phyloP scores from a whole-genome alignment of 1,140 invertebrate species.

The Patella vulgata region DNA sequence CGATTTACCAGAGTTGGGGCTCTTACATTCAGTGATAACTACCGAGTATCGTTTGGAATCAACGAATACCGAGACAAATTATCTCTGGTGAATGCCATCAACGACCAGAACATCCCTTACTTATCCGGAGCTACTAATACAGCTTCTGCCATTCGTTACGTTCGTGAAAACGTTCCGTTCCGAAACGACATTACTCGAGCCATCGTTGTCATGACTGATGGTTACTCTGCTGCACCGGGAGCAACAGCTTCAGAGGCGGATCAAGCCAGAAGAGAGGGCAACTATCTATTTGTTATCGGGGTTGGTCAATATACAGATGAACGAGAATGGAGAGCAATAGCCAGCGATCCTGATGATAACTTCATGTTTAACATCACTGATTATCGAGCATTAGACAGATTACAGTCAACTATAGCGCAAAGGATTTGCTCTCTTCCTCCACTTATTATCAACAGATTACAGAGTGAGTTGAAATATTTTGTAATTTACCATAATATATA shows the following conservation, averaged over 20 bases:
- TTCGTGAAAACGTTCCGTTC: conserved; percentile 34
- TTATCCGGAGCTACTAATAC: conserved; percentile 54
- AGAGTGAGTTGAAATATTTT: neutral
- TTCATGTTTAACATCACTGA: conserved; percentile 47
- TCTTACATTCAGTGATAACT: neutral
- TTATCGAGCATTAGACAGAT: conserved; percentile 11
- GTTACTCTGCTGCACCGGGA: conserved; percentile 44
- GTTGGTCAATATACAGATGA: conserved; percentile 52
- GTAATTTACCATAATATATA: neutral
- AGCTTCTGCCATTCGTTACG: conserved; percentile 46
- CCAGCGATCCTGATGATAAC: conserved; percentile 48
- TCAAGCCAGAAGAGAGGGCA: conserved; percentile 39
- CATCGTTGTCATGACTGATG: conserved; percentile 54
- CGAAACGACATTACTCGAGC: conserved; percentile 43
- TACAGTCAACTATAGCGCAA: conserved; percentile 12
- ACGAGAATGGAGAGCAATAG: conserved; percentile 50
- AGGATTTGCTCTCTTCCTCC: conserved; percentile 30
- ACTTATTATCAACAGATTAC: conserved; percentile 8
- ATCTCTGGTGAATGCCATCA: conserved; percentile 35
- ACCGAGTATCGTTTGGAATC: conserved; percentile 29
- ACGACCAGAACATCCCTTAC: conserved; percentile 36
- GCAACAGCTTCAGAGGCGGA: conserved; percentile 44
- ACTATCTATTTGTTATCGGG: conserved; percentile 56
- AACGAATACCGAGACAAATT: conserved; percentile 35
- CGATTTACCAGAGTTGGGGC: too few relatives aligned